A percentile compares a stretch with the other conserved stretches of the same genome.
These are phyloP conservation scores for Pleuronectes platessa DNA, from an alignment of 2,113 vertebrate genomes.

Conservation along the genomic window DNA sequence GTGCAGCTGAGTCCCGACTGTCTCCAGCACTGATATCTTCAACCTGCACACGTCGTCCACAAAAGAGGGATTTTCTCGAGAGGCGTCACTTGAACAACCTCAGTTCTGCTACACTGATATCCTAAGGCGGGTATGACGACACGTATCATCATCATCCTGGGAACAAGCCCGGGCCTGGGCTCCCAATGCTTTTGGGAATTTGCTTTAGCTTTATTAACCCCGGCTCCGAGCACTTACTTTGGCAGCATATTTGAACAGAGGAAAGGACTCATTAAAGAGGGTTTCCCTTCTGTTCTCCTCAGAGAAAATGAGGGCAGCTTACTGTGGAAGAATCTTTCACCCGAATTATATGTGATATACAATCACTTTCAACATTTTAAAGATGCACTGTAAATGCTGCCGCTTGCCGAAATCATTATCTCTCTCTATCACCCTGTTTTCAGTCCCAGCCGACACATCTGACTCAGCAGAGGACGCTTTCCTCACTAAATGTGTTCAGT, in stretches of 20 bases:
- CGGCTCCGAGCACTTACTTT: slow-evolving; percentile 33
- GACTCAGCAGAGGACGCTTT: neutral
- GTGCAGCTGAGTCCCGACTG: neutral
- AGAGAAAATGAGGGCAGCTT: slow-evolving; percentile 36
- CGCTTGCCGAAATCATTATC: neutral
- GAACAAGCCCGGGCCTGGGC: slow-evolving; percentile 79
- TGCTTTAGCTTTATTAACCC: slow-evolving; percentile 64
- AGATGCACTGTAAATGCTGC: neutral
- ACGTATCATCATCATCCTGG: slow-evolving; percentile 68
- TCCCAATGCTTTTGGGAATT: slow-evolving; percentile 67
- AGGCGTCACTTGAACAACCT: slow-evolving; percentile 44
- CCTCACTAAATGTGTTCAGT: neutral
- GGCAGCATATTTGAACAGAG: slow-evolving; percentile 34
- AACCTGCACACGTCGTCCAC: slow-evolving; percentile 26
- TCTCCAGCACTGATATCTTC: slow-evolving; percentile 14
- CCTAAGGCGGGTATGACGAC: slow-evolving; percentile 76
- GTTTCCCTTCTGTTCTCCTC: slow-evolving; percentile 23
- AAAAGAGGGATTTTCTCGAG: slow-evolving; percentile 48
- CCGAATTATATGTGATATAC: slow-evolving; percentile 1
- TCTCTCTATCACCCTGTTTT: slow-evolving; percentile 8
- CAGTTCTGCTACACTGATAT: slow-evolving; percentile 71
- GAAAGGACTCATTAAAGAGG: slow-evolving; percentile 23
- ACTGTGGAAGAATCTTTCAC: neutral
- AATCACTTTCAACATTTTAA: neutral
- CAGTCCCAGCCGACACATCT: neutral